phyloP scores from a whole-genome alignment of 2,888 invertebrate species.

The Leptopilina drosophilae region DNA sequence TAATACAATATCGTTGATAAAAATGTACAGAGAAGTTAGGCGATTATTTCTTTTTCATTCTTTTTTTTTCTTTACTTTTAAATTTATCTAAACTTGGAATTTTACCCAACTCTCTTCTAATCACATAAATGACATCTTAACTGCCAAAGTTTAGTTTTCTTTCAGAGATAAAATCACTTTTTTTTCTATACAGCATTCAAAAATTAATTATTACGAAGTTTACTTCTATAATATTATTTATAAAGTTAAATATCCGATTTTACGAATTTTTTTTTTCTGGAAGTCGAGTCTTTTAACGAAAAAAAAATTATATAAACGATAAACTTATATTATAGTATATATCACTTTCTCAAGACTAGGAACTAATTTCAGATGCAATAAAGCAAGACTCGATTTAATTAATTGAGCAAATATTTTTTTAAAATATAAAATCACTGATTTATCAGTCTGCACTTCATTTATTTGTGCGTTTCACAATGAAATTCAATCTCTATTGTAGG shows the following conservation, averaged over 20 bases:
- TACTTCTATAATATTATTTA: conserved; percentile 54
- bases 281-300: conserved; percentile 64
- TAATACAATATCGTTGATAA: conserved; percentile 55
- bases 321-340: conserved; percentile 63
- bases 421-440: conserved; percentile 39
- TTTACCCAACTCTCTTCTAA: conserved; percentile 69
- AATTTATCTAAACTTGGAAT: conserved; percentile 56
- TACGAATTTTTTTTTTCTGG: conserved; percentile 55
- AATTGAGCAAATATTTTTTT: conserved; percentile 49
- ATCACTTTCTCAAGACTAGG: conserved; percentile 73
- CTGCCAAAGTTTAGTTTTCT: conserved; percentile 60
- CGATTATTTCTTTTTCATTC: conserved; percentile 49
- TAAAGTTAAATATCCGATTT: conserved; percentile 59
- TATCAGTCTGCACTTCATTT: conserved; percentile 22
- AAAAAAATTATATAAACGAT: conserved; percentile 40
- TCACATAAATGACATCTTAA: conserved; percentile 68
- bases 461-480: conserved; percentile 13
- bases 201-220: too few species aligned
- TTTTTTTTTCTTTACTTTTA: too few species aligned
- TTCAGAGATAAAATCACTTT: conserved; percentile 43
- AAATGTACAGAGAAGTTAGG: conserved; percentile 66
- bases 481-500: conserved; percentile 21
- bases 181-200: conserved; percentile 35
- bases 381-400: conserved; percentile 51
- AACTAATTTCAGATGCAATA: conserved; percentile 68